Percentiles rank a stretch among this genome's conserved stretches.
These are phyloP conservation scores for Torymus texanus DNA, from an alignment of 2,888 invertebrate genomes.

Conservation along the genomic window DNA sequence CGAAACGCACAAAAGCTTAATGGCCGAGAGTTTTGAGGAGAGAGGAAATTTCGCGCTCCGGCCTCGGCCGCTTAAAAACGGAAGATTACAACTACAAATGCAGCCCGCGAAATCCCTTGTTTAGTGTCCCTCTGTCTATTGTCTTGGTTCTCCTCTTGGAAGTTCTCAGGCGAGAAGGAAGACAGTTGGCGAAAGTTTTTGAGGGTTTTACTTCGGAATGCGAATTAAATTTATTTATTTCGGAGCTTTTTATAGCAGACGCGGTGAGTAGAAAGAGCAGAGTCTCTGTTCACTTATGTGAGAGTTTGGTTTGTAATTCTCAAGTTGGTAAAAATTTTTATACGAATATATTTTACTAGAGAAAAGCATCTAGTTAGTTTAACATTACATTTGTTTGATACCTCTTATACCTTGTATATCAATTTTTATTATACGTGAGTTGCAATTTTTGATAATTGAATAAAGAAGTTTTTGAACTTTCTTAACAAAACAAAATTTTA, in stretches of 20 bases:
- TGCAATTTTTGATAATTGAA: too few relatives aligned
- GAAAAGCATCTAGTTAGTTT: too few relatives aligned
- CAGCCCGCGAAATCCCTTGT: constrained; percentile 33
- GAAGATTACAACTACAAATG: constrained; percentile 51
- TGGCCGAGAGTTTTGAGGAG: constrained; percentile 57
- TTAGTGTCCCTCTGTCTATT: constrained; percentile 39
- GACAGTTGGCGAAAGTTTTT: constrained; percentile 1
- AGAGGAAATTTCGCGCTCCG: constrained; percentile 54
- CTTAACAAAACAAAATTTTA: too few relatives aligned
- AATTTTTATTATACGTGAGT: too few relatives aligned
- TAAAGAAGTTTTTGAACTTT: too few relatives aligned
- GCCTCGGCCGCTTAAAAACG: constrained; percentile 50
- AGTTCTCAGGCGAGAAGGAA: constrained; percentile 20
- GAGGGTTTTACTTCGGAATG: constrained; percentile 38
- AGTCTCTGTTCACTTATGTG: too few relatives aligned
- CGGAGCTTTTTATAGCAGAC: too few relatives aligned
- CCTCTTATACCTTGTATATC: too few relatives aligned
- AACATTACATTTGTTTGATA: too few relatives aligned
- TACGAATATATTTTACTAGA: too few relatives aligned
- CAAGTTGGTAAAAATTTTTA: not conserved
- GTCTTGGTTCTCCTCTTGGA: constrained; percentile 33
- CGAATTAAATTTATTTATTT: constrained; percentile 19
- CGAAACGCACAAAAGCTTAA: constrained; percentile 58
- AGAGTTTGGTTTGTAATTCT: not conserved
- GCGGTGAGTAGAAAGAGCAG: too few relatives aligned